phyloP scores from a whole-genome alignment of 2,113 vertebrate species.

The Rana temporaria region DNA sequence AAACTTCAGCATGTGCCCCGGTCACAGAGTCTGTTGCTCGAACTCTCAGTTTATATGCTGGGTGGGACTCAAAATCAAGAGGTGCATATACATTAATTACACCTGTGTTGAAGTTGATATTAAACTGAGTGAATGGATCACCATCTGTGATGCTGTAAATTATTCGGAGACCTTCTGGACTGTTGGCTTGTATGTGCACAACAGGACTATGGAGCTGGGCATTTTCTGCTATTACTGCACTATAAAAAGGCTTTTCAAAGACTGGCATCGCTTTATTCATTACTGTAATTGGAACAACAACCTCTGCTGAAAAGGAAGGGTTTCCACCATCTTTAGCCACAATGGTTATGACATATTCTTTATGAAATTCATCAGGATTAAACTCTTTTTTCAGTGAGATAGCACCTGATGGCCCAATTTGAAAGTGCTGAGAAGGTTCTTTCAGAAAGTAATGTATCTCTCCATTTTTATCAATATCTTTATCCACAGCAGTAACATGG shows the following conservation, averaged over 20 bases:
- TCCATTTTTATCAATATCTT: conserved; percentile 83
- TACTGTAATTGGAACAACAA: conserved; percentile 85
- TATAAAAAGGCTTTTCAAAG: conserved; percentile 96
- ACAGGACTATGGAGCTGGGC: conserved; percentile 88
- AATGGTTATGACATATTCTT: conserved; percentile 85
- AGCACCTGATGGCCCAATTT: conserved; percentile 83
- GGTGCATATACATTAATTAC: conserved; percentile 85
- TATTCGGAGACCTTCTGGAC: conserved; percentile 92
- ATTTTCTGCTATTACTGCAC: conserved; percentile 91
- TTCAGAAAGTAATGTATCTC: conserved; percentile 85
- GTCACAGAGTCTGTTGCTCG: conserved; percentile 92
- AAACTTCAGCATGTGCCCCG: conserved; percentile 88
- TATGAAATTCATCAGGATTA: conserved; percentile 83
- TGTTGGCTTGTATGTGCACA: conserved; percentile 89
- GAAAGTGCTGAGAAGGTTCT: conserved; percentile 85
- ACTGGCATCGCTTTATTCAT: conserved; percentile 94
- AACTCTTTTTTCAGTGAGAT: conserved; percentile 87
- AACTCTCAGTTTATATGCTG: conserved; percentile 91
- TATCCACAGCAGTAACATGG: conserved; percentile 86
- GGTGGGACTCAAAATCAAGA: conserved; percentile 93
- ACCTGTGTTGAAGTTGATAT: conserved; percentile 94
- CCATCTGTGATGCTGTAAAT: conserved; percentile 94
- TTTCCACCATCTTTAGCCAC: conserved; percentile 87
- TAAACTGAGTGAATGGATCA: conserved; percentile 92
- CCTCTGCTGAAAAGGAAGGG: conserved; percentile 83